Base-by-base conservation (phyloP, 2,888 invertebrate genomes). In the Cremastobaeus sp. region DNA sequence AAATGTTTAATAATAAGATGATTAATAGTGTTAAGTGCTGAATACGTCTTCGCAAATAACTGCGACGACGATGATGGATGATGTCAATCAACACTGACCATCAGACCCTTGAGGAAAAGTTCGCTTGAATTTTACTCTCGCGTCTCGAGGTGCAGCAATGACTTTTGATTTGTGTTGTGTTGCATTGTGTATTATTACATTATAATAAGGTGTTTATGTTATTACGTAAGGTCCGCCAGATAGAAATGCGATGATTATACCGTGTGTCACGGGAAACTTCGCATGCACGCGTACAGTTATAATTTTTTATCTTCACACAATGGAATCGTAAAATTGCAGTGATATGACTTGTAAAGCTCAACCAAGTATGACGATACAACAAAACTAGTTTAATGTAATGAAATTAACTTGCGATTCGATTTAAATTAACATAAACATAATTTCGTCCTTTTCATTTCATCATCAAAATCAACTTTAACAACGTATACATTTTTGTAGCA, bases 61-160 rank as follows among this genome's bases (percentile, higher is more conserved):
- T 52, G 59, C 59, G 20, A 30, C 30, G 15, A 47, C 52, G 71
- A 52, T 71, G 71, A 71, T 71, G 71, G 59, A 71, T 71, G 71
- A 71, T 71, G 71, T 71, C 71, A 71, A 71, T 71, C 71, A 71
- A 71, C 71, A 65, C 47, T 65, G 71, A 65, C 71, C 71, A 71
- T 71, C 70, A 71, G 64, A 57, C 64, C 70, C 70, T 64, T 43
- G 32, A 41, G 35, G 37, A 52, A 71, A 71, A 64, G 70, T 71
- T 64, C 55, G 57, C 20, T 48, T 50, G 70, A 57, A 70, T 64
- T 70, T 70, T 69, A 47, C 60, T 39, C 62, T 34, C 54, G 32
- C 25, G 60, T 37, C 45, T 17, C 43, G 48, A 55, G 43, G 55
- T 52, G 55, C 15, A 54, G 21, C 28, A 41, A 57, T 70, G 70